Evolutionary conservation across 2,888 invertebrate species (phyloP), one percentile per base, ranked within the genome.

Genomic region (Myopa testacea): DNA sequence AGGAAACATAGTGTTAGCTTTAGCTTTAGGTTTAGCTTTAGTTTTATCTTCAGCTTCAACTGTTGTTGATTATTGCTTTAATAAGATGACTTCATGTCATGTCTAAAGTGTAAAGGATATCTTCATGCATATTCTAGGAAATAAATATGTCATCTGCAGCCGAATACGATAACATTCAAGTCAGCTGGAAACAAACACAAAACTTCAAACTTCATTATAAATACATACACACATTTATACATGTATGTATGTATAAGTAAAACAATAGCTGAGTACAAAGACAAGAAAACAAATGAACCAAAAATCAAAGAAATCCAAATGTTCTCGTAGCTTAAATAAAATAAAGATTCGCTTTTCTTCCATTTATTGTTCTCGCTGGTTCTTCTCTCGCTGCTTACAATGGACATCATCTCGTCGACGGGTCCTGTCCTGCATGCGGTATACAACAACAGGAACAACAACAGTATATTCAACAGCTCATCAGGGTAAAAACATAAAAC

Each of bases 101-200:
- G 69, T 69, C 69, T 50, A 69, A 69, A 52, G 12, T 10, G 68
- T n/a, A 50, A 40, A 7, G 19, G 10, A 19, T 40, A 26, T 26
- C 26, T 26, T 26, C 2, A 83, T 3, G 45, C 45, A 6, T 45
- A 45, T 8, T 3, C 82, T 81, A 84, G 86, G 86, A 86, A 85
- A 85, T 85, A 85, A 85, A 85, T 83, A 86, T 86, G 80, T 84
- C 78, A 81, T 84, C 78, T 82, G 82, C 84, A 85, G 85, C 85
- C 85, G 85, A 85, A 85, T 85, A 82, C 83, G 82, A 45, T 1
- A 8, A 45, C 6, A 6, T 85, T 81, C 78, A 82, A 83, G 86
- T 84, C 82, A 84, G 84, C 85, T 86, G 83, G 83, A 81, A 79
- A 71, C 83, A 67, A 16, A 45, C 40, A 40, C 14, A 69, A 69